Evolutionary conservation across 35 echinoderm and acorn worm genomes (phyloP).

Genomic region (Chiridota heheva): DNA sequence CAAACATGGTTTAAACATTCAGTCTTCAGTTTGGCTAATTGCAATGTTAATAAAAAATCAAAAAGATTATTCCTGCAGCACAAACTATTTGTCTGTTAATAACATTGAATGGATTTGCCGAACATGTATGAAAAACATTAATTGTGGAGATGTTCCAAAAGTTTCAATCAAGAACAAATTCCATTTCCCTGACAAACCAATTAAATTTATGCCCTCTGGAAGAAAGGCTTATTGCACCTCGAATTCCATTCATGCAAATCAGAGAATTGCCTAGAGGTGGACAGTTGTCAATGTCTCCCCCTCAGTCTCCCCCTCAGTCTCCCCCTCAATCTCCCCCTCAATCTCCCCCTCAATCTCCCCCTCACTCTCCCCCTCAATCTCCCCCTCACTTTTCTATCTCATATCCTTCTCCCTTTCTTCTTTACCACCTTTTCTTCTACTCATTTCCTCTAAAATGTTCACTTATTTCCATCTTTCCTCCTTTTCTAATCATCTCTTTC

Average conservation of each 20-base stretch:
- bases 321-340: no score
- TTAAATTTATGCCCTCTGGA: not conserved
- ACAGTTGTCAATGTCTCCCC: not conserved
- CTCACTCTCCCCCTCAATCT: no score
- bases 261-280: conserved; percentile 1
- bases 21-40: not conserved
- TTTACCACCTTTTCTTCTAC: no score
- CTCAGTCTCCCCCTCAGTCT: no score
- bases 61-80: not conserved
- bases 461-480: no score
- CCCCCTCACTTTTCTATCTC: no score
- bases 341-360: no score
- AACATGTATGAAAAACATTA: not conserved
- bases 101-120: not conserved
- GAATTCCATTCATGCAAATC: conserved; percentile 13
- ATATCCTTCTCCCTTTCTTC: no score
- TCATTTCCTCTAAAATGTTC: no score
- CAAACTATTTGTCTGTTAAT: not conserved
- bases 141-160: not conserved
- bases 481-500: no score
- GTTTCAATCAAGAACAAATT: not conserved
- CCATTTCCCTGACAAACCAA: not conserved
- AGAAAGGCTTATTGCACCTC: not conserved
- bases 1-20: conserved; percentile 35
- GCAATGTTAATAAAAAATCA: no score